Evolutionary conservation across 2,888 invertebrate genomes (phyloP).

Genomic region (Ditula angustiorana): DNA sequence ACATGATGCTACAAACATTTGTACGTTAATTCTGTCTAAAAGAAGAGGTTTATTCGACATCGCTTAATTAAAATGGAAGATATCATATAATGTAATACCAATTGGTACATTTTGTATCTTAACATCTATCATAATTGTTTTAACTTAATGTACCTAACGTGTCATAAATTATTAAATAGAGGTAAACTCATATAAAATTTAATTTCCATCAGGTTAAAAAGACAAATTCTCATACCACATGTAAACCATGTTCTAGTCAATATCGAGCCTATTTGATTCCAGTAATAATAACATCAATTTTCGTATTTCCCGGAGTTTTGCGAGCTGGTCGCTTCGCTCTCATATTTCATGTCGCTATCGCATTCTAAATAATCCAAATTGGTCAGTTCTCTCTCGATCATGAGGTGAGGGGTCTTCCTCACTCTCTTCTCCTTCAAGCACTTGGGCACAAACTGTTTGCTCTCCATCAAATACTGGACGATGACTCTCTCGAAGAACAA

Average conservation of each 20-base stretch:
- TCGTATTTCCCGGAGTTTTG: not conserved
- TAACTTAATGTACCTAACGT: not conserved
- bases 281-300: not conserved
- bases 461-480: slow-evolving; percentile 74
- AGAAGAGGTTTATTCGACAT: slow-evolving; percentile 2
- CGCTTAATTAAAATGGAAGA: not conserved
- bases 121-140: not conserved
- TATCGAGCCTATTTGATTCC: not conserved
- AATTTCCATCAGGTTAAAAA: not conserved
- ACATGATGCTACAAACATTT: not conserved
- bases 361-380: slow-evolving; percentile 74
- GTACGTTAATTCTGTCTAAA: not conserved
- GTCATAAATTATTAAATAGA: not conserved
- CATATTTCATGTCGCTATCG: slow-evolving; percentile 60
- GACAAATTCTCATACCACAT: not conserved
- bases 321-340: slow-evolving; percentile 50
- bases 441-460: slow-evolving; percentile 66
- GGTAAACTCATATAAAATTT: not conserved
- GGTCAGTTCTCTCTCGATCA: slow-evolving; percentile 67
- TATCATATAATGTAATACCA: not conserved
- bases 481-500: slow-evolving; percentile 75
- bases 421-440: slow-evolving; percentile 71
- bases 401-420: slow-evolving; percentile 72
- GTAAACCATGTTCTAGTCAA: not conserved
- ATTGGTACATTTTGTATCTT: not conserved